Conservation (phyloP, 1,140 invertebrate genomes). For the Dreissena polymorpha region DNA sequence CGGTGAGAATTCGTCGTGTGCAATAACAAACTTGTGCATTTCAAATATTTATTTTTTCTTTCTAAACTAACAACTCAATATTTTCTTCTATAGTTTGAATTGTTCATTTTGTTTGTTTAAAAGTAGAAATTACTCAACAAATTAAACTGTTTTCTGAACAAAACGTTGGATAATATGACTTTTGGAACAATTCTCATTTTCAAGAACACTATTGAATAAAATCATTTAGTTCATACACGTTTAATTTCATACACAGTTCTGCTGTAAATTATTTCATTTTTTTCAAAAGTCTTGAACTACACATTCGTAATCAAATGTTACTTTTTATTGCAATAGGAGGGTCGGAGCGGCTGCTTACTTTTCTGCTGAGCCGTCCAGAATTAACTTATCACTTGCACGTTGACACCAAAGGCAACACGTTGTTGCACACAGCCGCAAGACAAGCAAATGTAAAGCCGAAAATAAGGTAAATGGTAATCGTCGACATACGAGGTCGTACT, state of each 20-base stretch:
- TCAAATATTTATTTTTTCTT: too few relatives aligned
- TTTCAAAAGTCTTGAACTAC: too few relatives aligned
- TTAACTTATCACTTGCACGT: conserved; percentile 53
- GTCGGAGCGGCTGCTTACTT: conserved; percentile 32
- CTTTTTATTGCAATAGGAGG: conserved; percentile 19
- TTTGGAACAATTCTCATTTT: too few relatives aligned
- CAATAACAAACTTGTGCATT: too few relatives aligned
- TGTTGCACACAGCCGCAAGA: conserved; percentile 56
- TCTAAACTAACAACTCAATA: too few relatives aligned
- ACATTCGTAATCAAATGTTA: too few relatives aligned
- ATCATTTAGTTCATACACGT: too few relatives aligned
- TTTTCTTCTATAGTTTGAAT: conserved; percentile 42
- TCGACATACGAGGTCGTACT: neutral
- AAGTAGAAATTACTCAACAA: neutral
- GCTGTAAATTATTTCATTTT: too few relatives aligned
- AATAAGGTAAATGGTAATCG: conserved; percentile 1
- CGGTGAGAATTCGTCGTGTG: neutral
- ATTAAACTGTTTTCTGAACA: too few relatives aligned
- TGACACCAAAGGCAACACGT: conserved; percentile 66
- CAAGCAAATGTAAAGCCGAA: neutral
- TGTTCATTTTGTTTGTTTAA: conserved; percentile 17
- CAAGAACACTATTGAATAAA: too few relatives aligned
- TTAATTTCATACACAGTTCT: too few relatives aligned
- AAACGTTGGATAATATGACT: too few relatives aligned
- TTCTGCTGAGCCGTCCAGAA: conserved; percentile 12